Conservation (phyloP, 2,797 vertebrate species). For the Eidolon dupreanum region DNA sequence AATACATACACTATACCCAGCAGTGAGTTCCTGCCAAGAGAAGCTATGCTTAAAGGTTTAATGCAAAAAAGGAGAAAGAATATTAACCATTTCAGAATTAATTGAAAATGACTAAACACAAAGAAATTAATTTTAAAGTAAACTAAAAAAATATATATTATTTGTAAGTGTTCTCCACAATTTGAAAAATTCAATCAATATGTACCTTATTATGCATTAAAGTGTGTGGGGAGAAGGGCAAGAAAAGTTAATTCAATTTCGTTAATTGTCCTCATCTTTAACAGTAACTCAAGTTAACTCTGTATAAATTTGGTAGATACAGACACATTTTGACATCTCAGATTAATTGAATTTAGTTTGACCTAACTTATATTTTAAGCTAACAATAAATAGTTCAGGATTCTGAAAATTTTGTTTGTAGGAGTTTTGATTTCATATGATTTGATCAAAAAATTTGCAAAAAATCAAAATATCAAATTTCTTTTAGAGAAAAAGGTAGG, state of each 20-base stretch:
- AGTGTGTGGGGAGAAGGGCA: accelerated
- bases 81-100: not conserved
- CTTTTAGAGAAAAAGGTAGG: not conserved
- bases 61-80: not conserved
- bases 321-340: not conserved
- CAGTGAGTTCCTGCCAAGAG: not conserved
- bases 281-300: not conserved
- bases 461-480: not conserved
- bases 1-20: not conserved
- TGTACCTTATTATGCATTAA: not conserved
- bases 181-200: not conserved
- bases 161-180: not conserved
- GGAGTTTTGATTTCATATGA: not conserved
- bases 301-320: not conserved
- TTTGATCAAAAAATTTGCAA: not conserved
- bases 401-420: not conserved
- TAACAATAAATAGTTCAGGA: not conserved
- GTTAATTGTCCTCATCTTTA: not conserved
- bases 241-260: not conserved
- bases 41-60: not conserved
- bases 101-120: not conserved
- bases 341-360: not conserved
- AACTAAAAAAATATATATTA: not conserved
- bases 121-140: not conserved
- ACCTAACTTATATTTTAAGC: not conserved